phyloP scores from a whole-genome alignment of 2,113 vertebrate genomes.

The Hippoglossus stenolepis region DNA sequence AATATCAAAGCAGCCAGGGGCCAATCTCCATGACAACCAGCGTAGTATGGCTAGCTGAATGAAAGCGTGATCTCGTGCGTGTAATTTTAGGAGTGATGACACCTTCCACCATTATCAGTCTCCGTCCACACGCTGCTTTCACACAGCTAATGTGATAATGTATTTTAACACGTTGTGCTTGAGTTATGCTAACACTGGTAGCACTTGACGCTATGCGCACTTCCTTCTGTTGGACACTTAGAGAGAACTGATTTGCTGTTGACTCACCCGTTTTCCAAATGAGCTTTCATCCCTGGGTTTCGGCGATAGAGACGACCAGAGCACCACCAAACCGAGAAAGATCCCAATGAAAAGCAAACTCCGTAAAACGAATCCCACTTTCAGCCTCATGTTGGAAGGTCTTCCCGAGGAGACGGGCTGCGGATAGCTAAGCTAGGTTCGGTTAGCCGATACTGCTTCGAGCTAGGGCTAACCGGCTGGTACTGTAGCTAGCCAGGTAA shows the following conservation, averaged over 20 bases:
- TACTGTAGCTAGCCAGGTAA: background rate
- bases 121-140: background rate
- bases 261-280: slow-evolving; percentile 81
- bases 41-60: background rate
- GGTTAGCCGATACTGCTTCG: slow-evolving; percentile 29
- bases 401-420: slow-evolving; percentile 5
- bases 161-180: background rate
- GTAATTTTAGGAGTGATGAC: background rate
- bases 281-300: slow-evolving; percentile 80
- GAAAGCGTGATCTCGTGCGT: background rate
- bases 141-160: background rate
- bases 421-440: slow-evolving; percentile 27
- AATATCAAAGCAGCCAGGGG: background rate
- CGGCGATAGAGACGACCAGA: slow-evolving; percentile 90
- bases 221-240: background rate
- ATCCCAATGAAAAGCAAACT: slow-evolving; percentile 87
- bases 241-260: background rate
- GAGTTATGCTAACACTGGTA: background rate
- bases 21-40: slow-evolving; percentile 78
- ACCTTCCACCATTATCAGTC: no score
- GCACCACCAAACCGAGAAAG: slow-evolving; percentile 88
- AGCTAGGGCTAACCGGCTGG: slow-evolving; percentile 5
- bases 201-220: background rate
- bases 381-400: slow-evolving; percentile 87
- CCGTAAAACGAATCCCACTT: slow-evolving; percentile 90